Conservation (phyloP, 2,888 invertebrate genomes). For the Sphaerophoria rueppellii region DNA sequence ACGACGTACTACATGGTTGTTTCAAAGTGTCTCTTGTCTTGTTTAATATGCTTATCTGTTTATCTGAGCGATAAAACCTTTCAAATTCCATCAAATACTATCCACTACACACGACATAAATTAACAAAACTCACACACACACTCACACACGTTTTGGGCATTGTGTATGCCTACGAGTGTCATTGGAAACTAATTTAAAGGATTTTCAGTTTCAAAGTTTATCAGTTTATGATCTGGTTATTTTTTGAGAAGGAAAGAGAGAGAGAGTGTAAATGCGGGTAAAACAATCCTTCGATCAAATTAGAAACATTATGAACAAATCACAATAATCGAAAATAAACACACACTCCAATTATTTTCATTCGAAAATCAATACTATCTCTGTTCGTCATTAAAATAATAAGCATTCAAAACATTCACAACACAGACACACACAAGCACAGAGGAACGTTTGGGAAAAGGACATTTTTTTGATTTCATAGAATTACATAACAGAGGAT, state of each 20-base stretch:
- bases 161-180: conserved; percentile 23
- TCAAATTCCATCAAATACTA: conserved; percentile 10
- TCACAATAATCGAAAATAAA: conserved; percentile 21
- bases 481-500: conserved; percentile 45
- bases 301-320: conserved; percentile 31
- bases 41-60: conserved; percentile 7
- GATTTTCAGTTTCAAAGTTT: conserved; percentile 61
- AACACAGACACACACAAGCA: neutral
- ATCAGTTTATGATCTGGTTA: conserved; percentile 46
- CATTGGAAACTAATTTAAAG: conserved; percentile 66
- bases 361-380: conserved; percentile 56
- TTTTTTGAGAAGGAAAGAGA: conserved; percentile 2
- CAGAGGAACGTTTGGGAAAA: neutral
- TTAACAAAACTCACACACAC: neutral
- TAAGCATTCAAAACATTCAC: neutral
- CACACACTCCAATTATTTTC: neutral
- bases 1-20: neutral
- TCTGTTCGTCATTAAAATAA: conserved; percentile 31
- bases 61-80: conserved; percentile 3
- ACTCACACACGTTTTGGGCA: neutral
- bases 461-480: conserved; percentile 14
- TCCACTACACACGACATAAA: neutral
- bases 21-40: conserved; percentile 5
- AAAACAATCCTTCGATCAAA: conserved; percentile 26
- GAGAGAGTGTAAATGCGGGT: neutral